Evolutionary conservation across 2,888 invertebrate species (phyloP).

Genomic region (Ctena decussata): DNA sequence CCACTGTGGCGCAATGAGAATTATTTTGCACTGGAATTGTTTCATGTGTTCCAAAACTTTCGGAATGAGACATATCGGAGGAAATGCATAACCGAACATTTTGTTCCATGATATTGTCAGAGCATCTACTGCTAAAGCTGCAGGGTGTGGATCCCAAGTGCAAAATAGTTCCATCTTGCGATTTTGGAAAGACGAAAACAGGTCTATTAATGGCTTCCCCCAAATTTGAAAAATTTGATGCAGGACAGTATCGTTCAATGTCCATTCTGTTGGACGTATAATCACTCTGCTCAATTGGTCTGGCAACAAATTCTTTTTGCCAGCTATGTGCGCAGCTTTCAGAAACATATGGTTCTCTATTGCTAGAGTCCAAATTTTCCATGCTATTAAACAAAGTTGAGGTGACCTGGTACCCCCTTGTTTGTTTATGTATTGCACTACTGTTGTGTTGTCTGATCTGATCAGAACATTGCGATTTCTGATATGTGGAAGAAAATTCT

Average conservation of each 20-base stretch:
- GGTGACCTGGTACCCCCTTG: constrained; percentile 51
- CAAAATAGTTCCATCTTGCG: constrained; percentile 34
- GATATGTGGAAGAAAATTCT: neutral
- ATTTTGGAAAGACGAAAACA: constrained; percentile 40
- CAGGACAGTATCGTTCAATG: constrained; percentile 22
- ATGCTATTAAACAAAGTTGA: constrained; percentile 15
- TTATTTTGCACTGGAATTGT: constrained; percentile 26
- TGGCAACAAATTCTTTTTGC: constrained; percentile 16
- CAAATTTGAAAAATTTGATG: constrained; percentile 1
- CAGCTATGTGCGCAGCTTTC: constrained; percentile 30
- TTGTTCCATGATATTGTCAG: neutral
- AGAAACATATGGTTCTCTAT: neutral
- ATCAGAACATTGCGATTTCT: constrained; percentile 22
- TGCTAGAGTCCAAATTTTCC: constrained; percentile 21
- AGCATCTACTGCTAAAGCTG: constrained; percentile 44
- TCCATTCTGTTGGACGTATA: constrained; percentile 36
- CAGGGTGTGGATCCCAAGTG: constrained; percentile 26
- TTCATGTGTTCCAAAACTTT: constrained; percentile 26
- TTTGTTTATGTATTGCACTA: constrained; percentile 44
- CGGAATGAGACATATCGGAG: constrained; percentile 37
- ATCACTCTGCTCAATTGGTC: constrained; percentile 19
- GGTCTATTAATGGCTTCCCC: constrained; percentile 29
- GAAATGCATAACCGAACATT: constrained; percentile 32
- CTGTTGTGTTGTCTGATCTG: constrained; percentile 49
- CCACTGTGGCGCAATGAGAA: constrained; percentile 40